Percentiles rank a stretch among this genome's conserved stretches.
Conservation (phyloP, 2,888 invertebrate genomes). For the Agonopterix subpropinquella region DNA sequence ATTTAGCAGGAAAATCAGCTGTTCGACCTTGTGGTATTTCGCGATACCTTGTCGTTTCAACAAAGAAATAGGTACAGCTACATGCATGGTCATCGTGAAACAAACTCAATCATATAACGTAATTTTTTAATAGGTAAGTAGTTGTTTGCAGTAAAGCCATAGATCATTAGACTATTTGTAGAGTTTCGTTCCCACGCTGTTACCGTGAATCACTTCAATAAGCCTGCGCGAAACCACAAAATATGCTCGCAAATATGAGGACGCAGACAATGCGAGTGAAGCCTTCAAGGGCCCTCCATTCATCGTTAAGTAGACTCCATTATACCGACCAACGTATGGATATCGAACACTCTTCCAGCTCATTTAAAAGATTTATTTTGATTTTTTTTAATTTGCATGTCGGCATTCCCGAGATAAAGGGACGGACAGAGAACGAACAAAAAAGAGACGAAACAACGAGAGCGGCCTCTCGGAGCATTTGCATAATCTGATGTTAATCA, state of each 20-base stretch:
- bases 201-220: conserved; percentile 24
- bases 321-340: conserved; percentile 54
- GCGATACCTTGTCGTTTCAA: background rate
- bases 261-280: conserved; percentile 46
- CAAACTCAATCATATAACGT: too few species aligned
- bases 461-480: conserved; percentile 70
- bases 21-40: conserved; percentile 19
- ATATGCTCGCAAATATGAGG: conserved; percentile 30
- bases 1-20: conserved; percentile 28
- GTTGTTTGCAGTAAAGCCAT: too few species aligned
- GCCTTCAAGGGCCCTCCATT: conserved; percentile 50
- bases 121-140: too few species aligned
- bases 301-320: conserved; percentile 60
- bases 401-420: conserved; percentile 69
- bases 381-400: conserved; percentile 63
- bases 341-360: conserved; percentile 67
- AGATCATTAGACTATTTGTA: too few species aligned
- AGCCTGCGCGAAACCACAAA: conserved; percentile 30
- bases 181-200: conserved; percentile 39
- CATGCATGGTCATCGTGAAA: too few species aligned
- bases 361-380: conserved; percentile 61
- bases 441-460: conserved; percentile 64
- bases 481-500: conserved; percentile 76
- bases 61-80: too few species aligned
- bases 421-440: conserved; percentile 53